A percentile compares a stretch with the other conserved stretches of the same genome.
phyloP scores from a whole-genome alignment of 2,888 invertebrate genomes.

The Pherbina coryleti region DNA sequence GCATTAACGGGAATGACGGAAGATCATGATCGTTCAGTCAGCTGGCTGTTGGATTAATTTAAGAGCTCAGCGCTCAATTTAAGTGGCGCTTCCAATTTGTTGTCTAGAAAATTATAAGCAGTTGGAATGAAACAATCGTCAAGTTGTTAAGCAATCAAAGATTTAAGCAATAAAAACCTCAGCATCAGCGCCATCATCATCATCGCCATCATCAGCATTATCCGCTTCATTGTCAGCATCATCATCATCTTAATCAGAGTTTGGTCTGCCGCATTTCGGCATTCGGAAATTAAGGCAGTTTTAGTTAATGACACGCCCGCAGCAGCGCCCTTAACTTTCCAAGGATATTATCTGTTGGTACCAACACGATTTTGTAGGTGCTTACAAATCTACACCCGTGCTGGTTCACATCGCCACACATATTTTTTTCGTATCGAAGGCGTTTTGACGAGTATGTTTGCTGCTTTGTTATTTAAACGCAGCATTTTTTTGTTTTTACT shows the following conservation, averaged over 20 bases:
- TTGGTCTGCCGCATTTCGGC: neutral
- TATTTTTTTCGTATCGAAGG: neutral
- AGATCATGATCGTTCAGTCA: neutral
- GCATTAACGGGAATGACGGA: too few relatives aligned
- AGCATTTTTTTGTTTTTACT: neutral
- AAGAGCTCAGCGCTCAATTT: neutral
- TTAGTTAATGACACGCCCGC: conserved; percentile 29
- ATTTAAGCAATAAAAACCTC: neutral
- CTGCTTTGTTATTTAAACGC: conserved; percentile 15
- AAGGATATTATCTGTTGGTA: neutral
- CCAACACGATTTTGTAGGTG: neutral
- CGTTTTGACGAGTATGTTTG: conserved; percentile 28
- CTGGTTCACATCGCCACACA: neutral
- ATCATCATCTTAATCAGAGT: neutral
- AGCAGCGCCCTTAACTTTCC: conserved; percentile 18
- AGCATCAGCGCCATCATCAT: neutral
- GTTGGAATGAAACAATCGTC: conserved; percentile 6
- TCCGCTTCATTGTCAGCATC: neutral
- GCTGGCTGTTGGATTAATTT: neutral
- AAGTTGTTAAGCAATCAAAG: conserved; percentile 3
- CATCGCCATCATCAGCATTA: neutral
- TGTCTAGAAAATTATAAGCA: conserved; percentile 13
- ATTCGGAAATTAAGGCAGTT: neutral
- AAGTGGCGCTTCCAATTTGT: conserved; percentile 29
- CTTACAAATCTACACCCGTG: conserved; percentile 7